These are phyloP conservation scores for Epiblema foenella DNA, from an alignment of 2,888 invertebrate genomes.

Conservation along the genomic window DNA sequence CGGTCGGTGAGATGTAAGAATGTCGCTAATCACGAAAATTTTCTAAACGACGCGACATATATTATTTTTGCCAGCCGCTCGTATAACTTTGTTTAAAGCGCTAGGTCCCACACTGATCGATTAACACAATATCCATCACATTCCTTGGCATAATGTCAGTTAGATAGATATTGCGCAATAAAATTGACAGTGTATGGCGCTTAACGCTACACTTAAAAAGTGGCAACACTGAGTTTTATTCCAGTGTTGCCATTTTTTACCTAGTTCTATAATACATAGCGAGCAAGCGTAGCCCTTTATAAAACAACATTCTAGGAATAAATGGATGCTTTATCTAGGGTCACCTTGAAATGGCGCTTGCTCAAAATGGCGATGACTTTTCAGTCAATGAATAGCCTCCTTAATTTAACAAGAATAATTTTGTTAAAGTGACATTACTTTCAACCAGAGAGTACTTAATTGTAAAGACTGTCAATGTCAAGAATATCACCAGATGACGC, in stretches of 20 bases:
- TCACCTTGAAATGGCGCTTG: background rate
- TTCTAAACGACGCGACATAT: background rate
- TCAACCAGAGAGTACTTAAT: slow-evolving; percentile 12
- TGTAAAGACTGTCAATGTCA: background rate
- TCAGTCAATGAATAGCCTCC: slow-evolving; percentile 1
- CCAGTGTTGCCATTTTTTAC: background rate
- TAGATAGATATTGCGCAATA: slow-evolving; percentile 5
- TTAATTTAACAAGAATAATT: slow-evolving; percentile 60
- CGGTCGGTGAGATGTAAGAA: background rate
- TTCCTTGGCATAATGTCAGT: background rate
- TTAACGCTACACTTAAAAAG: background rate
- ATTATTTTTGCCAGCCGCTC: slow-evolving; percentile 1
- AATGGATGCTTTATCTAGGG: slow-evolving; percentile 6
- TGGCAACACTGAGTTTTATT: background rate
- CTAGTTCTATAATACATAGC: slow-evolving; percentile 7
- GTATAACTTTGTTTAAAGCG: slow-evolving; percentile 6
- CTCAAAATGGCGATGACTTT: slow-evolving; percentile 3
- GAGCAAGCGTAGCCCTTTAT: background rate
- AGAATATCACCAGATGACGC: background rate
- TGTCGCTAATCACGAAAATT: background rate
- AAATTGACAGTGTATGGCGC: background rate
- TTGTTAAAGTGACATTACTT: slow-evolving; percentile 72
- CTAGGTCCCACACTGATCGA: background rate
- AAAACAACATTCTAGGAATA: background rate
- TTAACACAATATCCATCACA: slow-evolving; percentile 1